These are phyloP conservation scores for Patiria miniata DNA, from an alignment of 35 echinoderm and acorn worm species.

Conservation along the genomic window DNA sequence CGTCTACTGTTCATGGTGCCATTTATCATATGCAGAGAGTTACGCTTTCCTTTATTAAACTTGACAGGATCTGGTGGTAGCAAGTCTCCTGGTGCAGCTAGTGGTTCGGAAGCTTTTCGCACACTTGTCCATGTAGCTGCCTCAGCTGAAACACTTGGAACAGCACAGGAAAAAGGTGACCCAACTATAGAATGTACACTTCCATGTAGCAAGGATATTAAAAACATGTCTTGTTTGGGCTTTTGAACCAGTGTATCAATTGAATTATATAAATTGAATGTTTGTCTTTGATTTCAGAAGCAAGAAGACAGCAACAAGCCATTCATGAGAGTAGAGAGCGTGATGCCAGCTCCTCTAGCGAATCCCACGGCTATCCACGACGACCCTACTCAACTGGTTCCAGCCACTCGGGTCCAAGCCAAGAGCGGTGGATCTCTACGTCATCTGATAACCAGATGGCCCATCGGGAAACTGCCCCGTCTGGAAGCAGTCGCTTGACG, in stretches of 20 bases:
- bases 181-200: too few species aligned
- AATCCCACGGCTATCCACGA: slow-evolving; percentile 8
- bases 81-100: slow-evolving; percentile 26
- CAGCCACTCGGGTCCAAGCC: neutral
- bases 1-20: too few species aligned
- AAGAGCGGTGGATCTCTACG: slow-evolving; percentile 31
- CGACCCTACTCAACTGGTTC: slow-evolving; percentile 8
- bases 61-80: neutral
- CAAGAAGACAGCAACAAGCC: slow-evolving; percentile 3
- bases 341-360: slow-evolving; percentile 13
- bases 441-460: too few species aligned
- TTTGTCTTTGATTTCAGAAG: slow-evolving; percentile 2
- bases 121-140: slow-evolving; percentile 36
- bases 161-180: slow-evolving; percentile 14
- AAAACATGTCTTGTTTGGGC: too few species aligned
- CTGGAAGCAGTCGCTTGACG: too few species aligned
- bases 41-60: too few species aligned
- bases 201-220: too few species aligned
- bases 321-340: slow-evolving; percentile 13
- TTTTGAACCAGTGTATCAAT: too few species aligned
- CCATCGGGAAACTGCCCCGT: too few species aligned
- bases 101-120: slow-evolving; percentile 36
- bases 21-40: too few species aligned
- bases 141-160: slow-evolving; percentile 4
- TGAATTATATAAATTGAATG: neutral